Conservation (phyloP, 2,888 invertebrate species). For the Agrilus biguttatus region DNA sequence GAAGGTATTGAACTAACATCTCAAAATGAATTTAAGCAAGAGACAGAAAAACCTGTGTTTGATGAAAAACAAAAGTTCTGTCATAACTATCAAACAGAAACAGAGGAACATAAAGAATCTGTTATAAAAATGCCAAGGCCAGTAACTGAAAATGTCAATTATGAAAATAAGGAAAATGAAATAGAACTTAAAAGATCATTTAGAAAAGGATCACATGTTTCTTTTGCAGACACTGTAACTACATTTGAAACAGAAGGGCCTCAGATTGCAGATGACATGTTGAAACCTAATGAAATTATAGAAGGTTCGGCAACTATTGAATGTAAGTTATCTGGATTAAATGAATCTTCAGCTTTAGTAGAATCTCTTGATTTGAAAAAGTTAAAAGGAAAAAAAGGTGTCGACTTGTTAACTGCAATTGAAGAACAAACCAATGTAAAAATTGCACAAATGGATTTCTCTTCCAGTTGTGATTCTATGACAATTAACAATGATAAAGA, state of each 20-base stretch:
- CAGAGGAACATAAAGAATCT: no score
- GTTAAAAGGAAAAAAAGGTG: slow-evolving; percentile 22
- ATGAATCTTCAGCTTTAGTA: slow-evolving; percentile 12
- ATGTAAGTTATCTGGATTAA: slow-evolving; percentile 3
- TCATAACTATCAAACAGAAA: no score
- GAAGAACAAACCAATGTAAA: slow-evolving; percentile 22
- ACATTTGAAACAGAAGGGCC: no score
- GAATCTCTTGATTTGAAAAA: slow-evolving; percentile 19
- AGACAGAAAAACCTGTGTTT: no score
- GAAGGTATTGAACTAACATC: no score
- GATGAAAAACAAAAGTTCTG: no score
- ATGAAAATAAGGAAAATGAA: slow-evolving; percentile 1
- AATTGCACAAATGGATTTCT: slow-evolving; percentile 15
- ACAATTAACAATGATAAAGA: slow-evolving; percentile 6
- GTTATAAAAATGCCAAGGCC: no score
- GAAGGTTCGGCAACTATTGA: slow-evolving; percentile 5
- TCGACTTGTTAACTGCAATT: slow-evolving; percentile 22
- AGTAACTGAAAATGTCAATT: not conserved
- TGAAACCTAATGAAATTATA: not conserved
- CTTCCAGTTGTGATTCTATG: slow-evolving; percentile 16
- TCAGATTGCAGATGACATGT: not conserved
- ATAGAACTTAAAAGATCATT: not conserved
- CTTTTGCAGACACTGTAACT: no score
- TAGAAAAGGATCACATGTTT: no score
- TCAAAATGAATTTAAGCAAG: no score